Conservation (phyloP, 2,113 vertebrate species). For the Crypturellus undulatus region DNA sequence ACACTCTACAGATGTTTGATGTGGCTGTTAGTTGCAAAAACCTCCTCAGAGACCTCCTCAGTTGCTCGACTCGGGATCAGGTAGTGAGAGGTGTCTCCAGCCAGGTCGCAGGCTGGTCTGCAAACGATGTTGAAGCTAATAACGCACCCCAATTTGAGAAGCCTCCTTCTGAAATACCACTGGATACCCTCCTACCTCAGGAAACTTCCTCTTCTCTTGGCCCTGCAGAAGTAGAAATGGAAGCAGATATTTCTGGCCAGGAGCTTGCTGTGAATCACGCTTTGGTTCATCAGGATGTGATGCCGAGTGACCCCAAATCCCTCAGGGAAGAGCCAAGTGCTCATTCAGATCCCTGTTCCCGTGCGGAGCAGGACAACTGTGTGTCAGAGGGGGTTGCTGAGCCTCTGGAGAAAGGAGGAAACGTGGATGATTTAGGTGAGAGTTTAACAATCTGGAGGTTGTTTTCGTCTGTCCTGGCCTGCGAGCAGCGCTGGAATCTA, state of each 20-base stretch:
- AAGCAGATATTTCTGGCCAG: background rate
- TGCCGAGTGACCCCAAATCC: background rate
- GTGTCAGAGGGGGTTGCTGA: background rate
- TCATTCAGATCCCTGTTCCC: background rate
- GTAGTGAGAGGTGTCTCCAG: constrained; percentile 21
- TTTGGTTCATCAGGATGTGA: background rate
- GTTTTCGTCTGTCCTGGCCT: background rate
- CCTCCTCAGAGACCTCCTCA: constrained; percentile 83
- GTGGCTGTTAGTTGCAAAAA: constrained; percentile 89
- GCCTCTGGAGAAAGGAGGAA: background rate
- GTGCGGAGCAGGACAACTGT: background rate
- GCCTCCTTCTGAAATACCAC: background rate
- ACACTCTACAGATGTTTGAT: constrained; percentile 94
- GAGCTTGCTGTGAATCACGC: background rate
- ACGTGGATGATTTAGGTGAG: constrained; percentile 41
- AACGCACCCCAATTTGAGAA: constrained; percentile 18
- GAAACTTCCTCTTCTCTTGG: background rate
- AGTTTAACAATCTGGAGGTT: background rate
- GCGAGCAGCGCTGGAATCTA: fast-evolving
- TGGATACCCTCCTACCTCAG: background rate
- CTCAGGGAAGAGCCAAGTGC: background rate
- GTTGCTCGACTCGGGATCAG: constrained; percentile 57
- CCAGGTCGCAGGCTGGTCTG: background rate
- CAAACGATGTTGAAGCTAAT: background rate
- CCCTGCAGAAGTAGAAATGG: background rate